Conservation (phyloP, 37 sponge, comb jelly and placozoan species). For the Trichoplax adhaerens region DNA sequence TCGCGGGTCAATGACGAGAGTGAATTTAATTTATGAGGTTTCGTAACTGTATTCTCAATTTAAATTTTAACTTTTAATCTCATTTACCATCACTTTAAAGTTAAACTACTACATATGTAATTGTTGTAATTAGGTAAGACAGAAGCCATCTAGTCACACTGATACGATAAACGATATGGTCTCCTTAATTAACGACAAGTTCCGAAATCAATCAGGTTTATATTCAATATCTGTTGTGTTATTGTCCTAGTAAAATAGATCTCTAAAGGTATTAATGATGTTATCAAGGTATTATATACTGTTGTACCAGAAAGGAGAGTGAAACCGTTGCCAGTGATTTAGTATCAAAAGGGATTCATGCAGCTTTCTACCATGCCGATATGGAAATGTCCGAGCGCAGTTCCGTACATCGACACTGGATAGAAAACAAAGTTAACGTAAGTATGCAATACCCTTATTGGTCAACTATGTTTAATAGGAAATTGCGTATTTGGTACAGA, state of each 20-base stretch:
- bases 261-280: conserved; percentile 6
- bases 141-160: conserved; percentile 34
- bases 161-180: conserved; percentile 37
- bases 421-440: conserved; percentile 35
- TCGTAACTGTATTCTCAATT: not conserved
- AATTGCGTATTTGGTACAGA: too few species aligned
- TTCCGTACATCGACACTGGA: conserved; percentile 49
- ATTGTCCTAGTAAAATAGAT: not conserved
- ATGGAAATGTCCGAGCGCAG: conserved; percentile 20
- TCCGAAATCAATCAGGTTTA: conserved; percentile 34
- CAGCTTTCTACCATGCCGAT: conserved; percentile 73
- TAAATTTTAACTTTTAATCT: not conserved
- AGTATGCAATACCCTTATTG: too few species aligned
- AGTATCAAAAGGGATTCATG: conserved; percentile 34
- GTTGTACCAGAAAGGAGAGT: conserved; percentile 62
- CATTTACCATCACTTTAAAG: conserved; percentile 30
- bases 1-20: too few species aligned
- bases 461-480: too few species aligned
- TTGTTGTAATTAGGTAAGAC: conserved; percentile 59
- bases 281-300: conserved; percentile 66
- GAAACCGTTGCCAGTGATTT: conserved; percentile 49
- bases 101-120: conserved; percentile 74
- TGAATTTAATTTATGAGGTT: not conserved
- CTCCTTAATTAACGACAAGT: conserved; percentile 44
- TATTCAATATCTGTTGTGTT: not conserved